Evolutionary conservation across 2,797 vertebrate species (phyloP).

Genomic region (Cyprinodon diabolis): DNA sequence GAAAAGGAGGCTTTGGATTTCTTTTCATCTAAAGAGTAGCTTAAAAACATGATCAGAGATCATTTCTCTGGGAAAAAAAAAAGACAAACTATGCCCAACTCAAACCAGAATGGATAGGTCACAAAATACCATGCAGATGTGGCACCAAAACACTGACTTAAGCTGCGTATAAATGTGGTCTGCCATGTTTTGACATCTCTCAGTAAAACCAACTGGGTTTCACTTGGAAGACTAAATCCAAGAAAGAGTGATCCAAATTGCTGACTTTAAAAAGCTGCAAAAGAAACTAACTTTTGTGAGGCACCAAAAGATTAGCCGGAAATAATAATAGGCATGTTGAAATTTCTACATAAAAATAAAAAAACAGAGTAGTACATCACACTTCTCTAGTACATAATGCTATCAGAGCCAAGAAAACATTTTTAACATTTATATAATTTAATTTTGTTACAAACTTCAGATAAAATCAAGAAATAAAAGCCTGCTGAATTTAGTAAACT

Average conservation of each 20-base stretch:
- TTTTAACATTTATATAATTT: background rate
- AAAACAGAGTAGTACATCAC: background rate
- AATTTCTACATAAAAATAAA: background rate
- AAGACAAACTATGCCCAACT: constrained; percentile 17
- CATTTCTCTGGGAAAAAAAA: constrained; percentile 28
- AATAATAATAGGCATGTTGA: background rate
- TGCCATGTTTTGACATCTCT: constrained; percentile 40
- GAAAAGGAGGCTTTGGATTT: constrained; percentile 53
- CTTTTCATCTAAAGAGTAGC: constrained; percentile 46
- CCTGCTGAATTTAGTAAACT: too few relatives aligned
- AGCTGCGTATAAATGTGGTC: constrained; percentile 34
- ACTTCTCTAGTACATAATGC: background rate
- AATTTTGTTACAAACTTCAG: background rate
- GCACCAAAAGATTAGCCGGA: background rate
- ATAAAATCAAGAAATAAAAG: background rate
- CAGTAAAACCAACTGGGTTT: constrained; percentile 13
- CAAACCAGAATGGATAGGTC: constrained; percentile 32
- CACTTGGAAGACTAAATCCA: background rate
- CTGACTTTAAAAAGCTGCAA: background rate
- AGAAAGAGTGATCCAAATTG: background rate
- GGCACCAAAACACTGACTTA: constrained; percentile 38
- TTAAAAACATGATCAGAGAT: constrained; percentile 30
- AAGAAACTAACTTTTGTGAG: background rate
- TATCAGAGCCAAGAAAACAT: background rate
- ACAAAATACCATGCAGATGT: constrained; percentile 21